phyloP scores from a whole-genome alignment of 2,888 invertebrate species.

The Pristionchus fissidentatus region DNA sequence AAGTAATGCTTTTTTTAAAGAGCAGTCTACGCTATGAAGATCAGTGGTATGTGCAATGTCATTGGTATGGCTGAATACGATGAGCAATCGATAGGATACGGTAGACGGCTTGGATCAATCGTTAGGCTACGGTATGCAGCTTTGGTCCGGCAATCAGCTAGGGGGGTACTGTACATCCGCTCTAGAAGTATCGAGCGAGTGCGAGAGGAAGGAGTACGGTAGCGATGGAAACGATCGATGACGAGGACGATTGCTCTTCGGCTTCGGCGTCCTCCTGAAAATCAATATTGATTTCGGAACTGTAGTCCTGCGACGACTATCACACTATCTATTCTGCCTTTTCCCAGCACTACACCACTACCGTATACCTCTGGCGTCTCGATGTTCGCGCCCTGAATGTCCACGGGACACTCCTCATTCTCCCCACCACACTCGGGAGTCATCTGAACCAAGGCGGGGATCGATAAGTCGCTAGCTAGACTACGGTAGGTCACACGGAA shows the following conservation, averaged over 20 bases:
- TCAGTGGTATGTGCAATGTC: slow-evolving; percentile 28
- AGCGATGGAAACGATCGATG: not conserved
- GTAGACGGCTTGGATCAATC: not conserved
- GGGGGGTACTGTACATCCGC: not conserved
- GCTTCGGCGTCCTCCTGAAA: slow-evolving; percentile 11
- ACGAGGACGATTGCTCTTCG: not conserved
- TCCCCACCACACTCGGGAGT: not conserved
- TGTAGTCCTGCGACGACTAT: not conserved
- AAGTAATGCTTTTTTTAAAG: not conserved
- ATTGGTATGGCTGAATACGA: slow-evolving; percentile 28
- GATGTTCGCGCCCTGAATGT: slow-evolving; percentile 35
- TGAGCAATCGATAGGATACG: slow-evolving; percentile 34
- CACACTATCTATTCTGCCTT: not conserved
- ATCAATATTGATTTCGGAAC: not conserved
- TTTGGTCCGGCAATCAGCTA: not conserved
- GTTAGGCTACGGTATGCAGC: not conserved
- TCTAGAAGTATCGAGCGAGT: slow-evolving; percentile 17
- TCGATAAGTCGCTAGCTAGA: no score
- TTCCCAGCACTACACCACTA: slow-evolving; percentile 14
- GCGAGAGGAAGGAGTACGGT: slow-evolving; percentile 15
- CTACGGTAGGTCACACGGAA: slow-evolving; percentile 4
- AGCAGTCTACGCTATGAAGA: not conserved
- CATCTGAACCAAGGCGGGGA: slow-evolving; percentile 37
- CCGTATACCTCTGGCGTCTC: slow-evolving; percentile 30
- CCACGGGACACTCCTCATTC: slow-evolving; percentile 9